Conservation (phyloP, 1,140 invertebrate species). For the Eulimnadia texana region DNA sequence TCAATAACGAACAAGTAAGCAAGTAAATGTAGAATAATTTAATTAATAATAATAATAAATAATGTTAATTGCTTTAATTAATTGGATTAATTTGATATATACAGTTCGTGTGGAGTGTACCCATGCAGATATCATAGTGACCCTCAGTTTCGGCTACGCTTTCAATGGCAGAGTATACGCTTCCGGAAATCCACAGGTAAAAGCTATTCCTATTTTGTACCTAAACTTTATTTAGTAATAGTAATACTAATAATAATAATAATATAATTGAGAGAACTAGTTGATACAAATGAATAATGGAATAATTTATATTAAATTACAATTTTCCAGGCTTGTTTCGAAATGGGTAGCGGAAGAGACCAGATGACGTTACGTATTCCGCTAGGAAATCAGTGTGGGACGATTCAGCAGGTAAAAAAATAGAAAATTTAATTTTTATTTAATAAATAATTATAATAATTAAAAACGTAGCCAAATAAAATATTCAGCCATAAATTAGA, state of each 20-base stretch:
- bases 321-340: conserved; percentile 29
- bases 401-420: conserved; percentile 29
- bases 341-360: conserved; percentile 34
- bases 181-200: conserved; percentile 34
- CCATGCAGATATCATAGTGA: conserved; percentile 36
- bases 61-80: no score
- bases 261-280: no score
- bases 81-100: conserved; percentile 3
- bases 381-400: conserved; percentile 34
- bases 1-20: no score
- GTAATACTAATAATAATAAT: no score
- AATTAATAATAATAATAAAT: no score
- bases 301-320: neutral
- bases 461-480: no score
- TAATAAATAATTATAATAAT: no score
- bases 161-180: conserved; percentile 38
- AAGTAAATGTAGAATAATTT: no score
- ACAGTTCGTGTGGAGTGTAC: conserved; percentile 38
- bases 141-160: conserved; percentile 32
- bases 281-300: neutral
- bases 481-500: no score
- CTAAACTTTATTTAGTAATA: no score
- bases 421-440: no score
- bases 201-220: neutral
- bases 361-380: conserved; percentile 34